Percentiles rank a stretch among this genome's conserved stretches.
phyloP scores from a whole-genome alignment of 2,888 invertebrate species.

The Mesopsocus fuscifrons region DNA sequence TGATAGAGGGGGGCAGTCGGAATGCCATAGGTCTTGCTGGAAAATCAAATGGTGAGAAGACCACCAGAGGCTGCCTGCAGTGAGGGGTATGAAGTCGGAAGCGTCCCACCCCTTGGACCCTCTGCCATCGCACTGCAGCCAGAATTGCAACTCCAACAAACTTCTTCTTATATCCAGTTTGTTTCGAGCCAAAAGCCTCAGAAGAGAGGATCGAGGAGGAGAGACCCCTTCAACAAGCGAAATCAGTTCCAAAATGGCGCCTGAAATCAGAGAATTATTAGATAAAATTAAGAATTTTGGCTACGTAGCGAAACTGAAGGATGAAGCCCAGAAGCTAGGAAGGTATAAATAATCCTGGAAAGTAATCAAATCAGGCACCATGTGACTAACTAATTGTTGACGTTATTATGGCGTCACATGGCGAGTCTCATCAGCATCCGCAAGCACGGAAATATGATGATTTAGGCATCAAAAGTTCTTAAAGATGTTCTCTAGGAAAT shows the following conservation, averaged over 20 bases:
- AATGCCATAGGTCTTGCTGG: no score
- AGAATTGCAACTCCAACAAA: constrained; percentile 52
- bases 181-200: constrained; percentile 35
- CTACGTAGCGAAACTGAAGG: no score
- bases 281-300: constrained; percentile 8
- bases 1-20: no score
- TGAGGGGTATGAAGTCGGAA: neutral
- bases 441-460: no score
- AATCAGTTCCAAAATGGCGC: constrained; percentile 45
- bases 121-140: constrained; percentile 37
- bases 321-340: no score
- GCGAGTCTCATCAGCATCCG: no score
- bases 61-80: neutral
- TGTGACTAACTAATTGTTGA: no score
- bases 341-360: no score
- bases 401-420: no score
- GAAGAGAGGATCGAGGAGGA: constrained; percentile 31
- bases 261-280: constrained; percentile 22
- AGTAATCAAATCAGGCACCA: no score
- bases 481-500: no score
- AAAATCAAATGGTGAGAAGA: constrained; percentile 10
- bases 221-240: constrained; percentile 41
- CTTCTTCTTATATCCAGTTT: constrained; percentile 52
- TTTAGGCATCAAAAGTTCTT: no score
- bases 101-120: constrained; percentile 16